Evolutionary conservation across 2,113 vertebrate genomes (phyloP), one percentile per base, ranked within the genome.

Genomic region (Poeciliopsis retropinna): DNA sequence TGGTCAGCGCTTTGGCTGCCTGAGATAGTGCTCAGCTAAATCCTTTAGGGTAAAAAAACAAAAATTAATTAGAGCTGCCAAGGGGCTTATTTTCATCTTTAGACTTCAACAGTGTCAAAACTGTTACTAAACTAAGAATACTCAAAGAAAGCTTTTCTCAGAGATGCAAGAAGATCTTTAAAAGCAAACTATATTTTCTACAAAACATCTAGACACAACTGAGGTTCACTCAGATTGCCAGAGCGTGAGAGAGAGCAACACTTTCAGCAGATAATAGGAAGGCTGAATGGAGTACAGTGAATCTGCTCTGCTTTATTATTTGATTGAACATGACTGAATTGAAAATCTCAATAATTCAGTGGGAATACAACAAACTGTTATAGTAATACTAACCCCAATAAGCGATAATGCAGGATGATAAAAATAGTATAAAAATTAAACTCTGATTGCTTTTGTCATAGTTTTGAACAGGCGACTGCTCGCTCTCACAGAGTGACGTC

Each of bases 21-120:
- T 64, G 72, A 15, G 32, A 75, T 37, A 70, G 74, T 75, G 57
- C 34, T 32, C 64, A 19, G 29, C 30, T 69, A 47, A 78, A 78
- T 44, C 73, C 81, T 74, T 39, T 31, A 51, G 0, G 13, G 39
- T 63, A 62, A 51, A 78, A 64, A 72, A 71, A 79, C 57, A 41
- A 79, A 73, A 81, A 85, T 79, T 34, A 68, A 61, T 11, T 67
- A 14, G 51, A 31, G 64, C 66, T 4, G 14, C 30, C 32, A 27
- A 19, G 12, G 13, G 31, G 17, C 5, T 19, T 61, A 70, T 79
- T 62, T 62, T 32, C 64, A 70, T 70, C 47, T 65, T 30, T 64
- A 17, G 17, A 22, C 30, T n/a, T 54, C 13, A n/a, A 25, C 28
- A 13, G 28, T 22, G 51, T 22, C 6, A 7, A 57, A n/a, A 9